Conservation (phyloP, 2,888 invertebrate species). For the Microchrysa polita region DNA sequence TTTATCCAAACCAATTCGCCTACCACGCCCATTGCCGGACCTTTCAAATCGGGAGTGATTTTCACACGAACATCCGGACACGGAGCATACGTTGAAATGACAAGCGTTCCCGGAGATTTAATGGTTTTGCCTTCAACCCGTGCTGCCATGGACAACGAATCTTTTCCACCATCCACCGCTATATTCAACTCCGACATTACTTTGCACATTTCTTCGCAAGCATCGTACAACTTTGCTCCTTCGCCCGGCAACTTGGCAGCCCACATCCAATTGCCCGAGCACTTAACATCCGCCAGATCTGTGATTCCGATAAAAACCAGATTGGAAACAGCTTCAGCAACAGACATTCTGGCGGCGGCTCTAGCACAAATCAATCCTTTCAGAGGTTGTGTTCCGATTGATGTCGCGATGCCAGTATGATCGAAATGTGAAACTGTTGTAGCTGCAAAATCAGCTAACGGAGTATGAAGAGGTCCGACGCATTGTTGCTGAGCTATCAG, state of each 20-base stretch:
- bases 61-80: constrained; percentile 88
- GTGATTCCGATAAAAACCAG: constrained; percentile 79
- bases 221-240: constrained; percentile 86
- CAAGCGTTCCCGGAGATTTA: constrained; percentile 87
- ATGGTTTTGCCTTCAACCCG: constrained; percentile 76
- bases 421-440: constrained; percentile 87
- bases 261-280: constrained; percentile 99
- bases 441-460: constrained; percentile 93
- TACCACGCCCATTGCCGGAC: constrained; percentile 68
- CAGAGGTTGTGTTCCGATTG: constrained; percentile 97
- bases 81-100: constrained; percentile 95
- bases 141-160: constrained; percentile 97
- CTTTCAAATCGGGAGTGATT: constrained; percentile 91
- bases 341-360: constrained; percentile 92
- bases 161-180: constrained; percentile 96
- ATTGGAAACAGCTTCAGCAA: constrained; percentile 94
- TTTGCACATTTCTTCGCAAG: constrained; percentile 88
- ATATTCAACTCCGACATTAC: constrained; percentile 84
- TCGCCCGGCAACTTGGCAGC: constrained; percentile 94
- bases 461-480: constrained; percentile 96
- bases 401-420: constrained; percentile 87
- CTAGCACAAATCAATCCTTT: constrained; percentile 86
- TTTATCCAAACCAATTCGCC: constrained; percentile 83
- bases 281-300: constrained; percentile 87
- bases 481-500: constrained; percentile 98